Conservation (phyloP, 92 coral and sea anemone species). For the Muricea muricata region DNA sequence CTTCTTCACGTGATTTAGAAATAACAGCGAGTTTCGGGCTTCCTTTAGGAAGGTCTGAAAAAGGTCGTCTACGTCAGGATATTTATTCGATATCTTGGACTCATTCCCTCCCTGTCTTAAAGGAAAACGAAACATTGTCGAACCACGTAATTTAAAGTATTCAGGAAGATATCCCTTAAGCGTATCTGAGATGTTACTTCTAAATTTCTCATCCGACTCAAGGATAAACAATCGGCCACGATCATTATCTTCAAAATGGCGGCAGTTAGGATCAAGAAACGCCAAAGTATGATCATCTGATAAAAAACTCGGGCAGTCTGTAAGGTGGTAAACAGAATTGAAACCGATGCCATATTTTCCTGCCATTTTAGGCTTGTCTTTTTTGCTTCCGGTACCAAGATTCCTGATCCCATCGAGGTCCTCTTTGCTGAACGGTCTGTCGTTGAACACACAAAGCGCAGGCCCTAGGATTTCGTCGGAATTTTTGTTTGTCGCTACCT, state of each 20-base stretch:
- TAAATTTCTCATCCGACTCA: neutral
- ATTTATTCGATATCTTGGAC: constrained; percentile 50
- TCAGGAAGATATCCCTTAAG: constrained; percentile 66
- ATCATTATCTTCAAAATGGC: neutral
- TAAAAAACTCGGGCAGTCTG: constrained; percentile 48
- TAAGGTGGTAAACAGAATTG: constrained; percentile 48
- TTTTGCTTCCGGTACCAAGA: constrained; percentile 43
- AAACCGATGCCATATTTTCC: constrained; percentile 51
- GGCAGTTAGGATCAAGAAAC: constrained; percentile 38
- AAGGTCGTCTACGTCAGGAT: constrained; percentile 39
- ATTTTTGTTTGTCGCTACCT: neutral
- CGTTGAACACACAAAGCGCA: constrained; percentile 4
- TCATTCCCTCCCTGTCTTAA: constrained; percentile 52
- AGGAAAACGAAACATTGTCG: constrained; percentile 80
- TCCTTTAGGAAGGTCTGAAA: constrained; percentile 65
- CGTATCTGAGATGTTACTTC: constrained; percentile 58
- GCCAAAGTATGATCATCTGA: constrained; percentile 28
- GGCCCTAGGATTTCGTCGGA: constrained; percentile 42
- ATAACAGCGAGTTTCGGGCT: constrained; percentile 70
- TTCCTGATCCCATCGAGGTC: constrained; percentile 32
- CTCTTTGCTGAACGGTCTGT: constrained; percentile 25
- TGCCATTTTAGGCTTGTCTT: constrained; percentile 3
- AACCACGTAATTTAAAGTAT: constrained; percentile 33
- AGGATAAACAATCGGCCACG: constrained; percentile 28
- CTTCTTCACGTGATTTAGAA: constrained; percentile 73